A percentile compares a stretch with the other conserved stretches of the same genome.
Evolutionary conservation across 2,113 vertebrate genomes (phyloP).

Genomic region (Strigops habroptila): DNA sequence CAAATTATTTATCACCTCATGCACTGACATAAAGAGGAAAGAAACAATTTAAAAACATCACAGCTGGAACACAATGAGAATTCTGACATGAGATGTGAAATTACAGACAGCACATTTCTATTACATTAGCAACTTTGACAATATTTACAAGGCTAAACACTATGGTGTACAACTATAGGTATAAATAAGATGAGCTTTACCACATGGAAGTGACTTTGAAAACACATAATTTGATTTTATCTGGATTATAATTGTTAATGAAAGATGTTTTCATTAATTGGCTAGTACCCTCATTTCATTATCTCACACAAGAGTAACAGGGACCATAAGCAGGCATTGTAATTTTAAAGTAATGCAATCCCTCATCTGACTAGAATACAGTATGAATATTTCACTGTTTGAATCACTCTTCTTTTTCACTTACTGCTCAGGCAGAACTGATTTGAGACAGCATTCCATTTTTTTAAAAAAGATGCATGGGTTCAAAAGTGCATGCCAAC

Average conservation of each 20-base stretch:
- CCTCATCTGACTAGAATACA: conserved; percentile 1
- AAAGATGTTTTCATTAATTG: conserved; percentile 59
- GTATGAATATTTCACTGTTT: conserved; percentile 18
- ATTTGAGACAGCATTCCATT: background rate
- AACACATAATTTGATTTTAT: conserved; percentile 10
- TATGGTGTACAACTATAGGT: background rate
- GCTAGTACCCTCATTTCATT: conserved; percentile 37
- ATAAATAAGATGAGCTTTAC: background rate
- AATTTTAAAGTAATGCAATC: conserved; percentile 6
- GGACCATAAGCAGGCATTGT: background rate
- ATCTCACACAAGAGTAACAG: conserved; percentile 32
- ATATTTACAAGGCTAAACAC: background rate
- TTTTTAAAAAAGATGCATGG: conserved; percentile 32
- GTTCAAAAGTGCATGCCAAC: conserved; percentile 59
- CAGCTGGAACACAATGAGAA: background rate
- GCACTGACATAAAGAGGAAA: background rate
- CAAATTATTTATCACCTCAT: background rate
- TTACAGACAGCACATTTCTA: background rate
- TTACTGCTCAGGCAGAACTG: background rate
- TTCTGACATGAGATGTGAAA: background rate
- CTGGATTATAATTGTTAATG: conserved; percentile 51
- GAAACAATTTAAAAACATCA: background rate
- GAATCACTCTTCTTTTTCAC: conserved; percentile 11
- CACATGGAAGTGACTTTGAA: background rate
- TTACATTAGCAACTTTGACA: background rate